Base-by-base conservation (phyloP, 2,113 vertebrate species). In the Hucho hucho region DNA sequence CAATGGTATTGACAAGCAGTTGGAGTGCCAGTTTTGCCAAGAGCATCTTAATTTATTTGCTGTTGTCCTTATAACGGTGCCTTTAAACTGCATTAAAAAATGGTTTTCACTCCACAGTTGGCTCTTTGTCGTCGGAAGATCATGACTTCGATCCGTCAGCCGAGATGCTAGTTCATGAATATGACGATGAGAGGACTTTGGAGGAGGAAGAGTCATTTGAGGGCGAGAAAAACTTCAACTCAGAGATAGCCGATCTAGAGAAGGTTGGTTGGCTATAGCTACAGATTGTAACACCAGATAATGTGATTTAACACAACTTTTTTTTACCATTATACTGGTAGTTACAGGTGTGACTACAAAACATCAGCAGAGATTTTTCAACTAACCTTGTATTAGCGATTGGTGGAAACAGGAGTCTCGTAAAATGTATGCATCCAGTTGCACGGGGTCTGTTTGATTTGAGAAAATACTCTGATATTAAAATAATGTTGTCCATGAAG, bases 101-200 rank as follows among this genome's bases (percentile, higher is more conserved):
- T 61, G 2, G 18, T 71, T 9, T 83, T 85, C 81, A 43, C 88
- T 61, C 3, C 75, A 4, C 84, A 98, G 96, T 97, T 94, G 97
- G 97, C 91, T 98, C 97, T 92, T 93, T 98, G 90, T 99, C 97
- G 13, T 99, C 98, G 75, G 98, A 99, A 83, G 98, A 99, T 89
- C 98, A 99, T 96, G 98, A 99, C 88, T 99, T 99, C 88, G 97
- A 98, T 91, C 97, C 97, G 5, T 95, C 96, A 71, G 96, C 95
- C 89, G 98, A 99, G 92, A 99, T 99, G 96, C 84, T 99, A 94
- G 97, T 98, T 79, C 97, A 98, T 78, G 98, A 98, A 84, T 98
- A 95, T 81, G 97, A 98, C 83, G 98, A 99, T 67, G 97, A 99
- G 80, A 90, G 95, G 89, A 98, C 98, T 79, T 93, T 99, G 0